Base-by-base conservation (phyloP, 2,888 invertebrate species). In the Amphimallon solstitiale region DNA sequence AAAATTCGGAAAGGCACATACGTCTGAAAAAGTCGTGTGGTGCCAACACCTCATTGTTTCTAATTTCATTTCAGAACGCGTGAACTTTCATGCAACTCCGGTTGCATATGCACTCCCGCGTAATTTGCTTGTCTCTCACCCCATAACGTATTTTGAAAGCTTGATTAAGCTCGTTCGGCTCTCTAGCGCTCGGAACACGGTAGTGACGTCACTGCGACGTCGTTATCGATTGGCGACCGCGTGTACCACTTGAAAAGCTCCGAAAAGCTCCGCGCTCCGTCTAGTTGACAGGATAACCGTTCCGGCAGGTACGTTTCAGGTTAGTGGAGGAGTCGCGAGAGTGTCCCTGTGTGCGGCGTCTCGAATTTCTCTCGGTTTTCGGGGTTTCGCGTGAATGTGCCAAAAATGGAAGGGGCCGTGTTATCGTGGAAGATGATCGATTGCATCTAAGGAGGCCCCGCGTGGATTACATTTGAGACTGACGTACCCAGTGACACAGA, bases 181-280 rank as follows among this genome's bases (percentile, higher is more conserved):
- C 52, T n/a, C n/a, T n/a, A n/a, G 38, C 54, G 52, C 40, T 63
- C 63, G 21, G 45, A 70, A 72, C 71, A 65, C 67, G 71, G 67
- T 68, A 72, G 77, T 82, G 81, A 82, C 82, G 81, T 82, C 81
- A 82, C 77, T 81, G 81, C 82, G 81, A 80, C 81, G 79, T 79
- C 79, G 79, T 77, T 81, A 82, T 82, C 81, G 82, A 82, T 82
- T 78, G 66, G 64, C 67, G 72, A 80, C 80, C 80, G 80, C 81
- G 81, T 81, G 81, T 79, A 75, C 74, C 73, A 72, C 77, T 29
- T 9, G 72, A 75, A 77, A 77, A 76, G 76, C 54, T 54, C 54
- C 38, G 21, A 54, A 54, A 54, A 54, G 54, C 54, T 54, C 54
- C 37, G 21, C 54, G 54, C 9, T 35, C 21, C 21, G 21, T 21